Percentiles rank a stretch among this genome's conserved stretches.
phyloP scores from a whole-genome alignment of 2,888 invertebrate species.

The Heliothis peltigera region DNA sequence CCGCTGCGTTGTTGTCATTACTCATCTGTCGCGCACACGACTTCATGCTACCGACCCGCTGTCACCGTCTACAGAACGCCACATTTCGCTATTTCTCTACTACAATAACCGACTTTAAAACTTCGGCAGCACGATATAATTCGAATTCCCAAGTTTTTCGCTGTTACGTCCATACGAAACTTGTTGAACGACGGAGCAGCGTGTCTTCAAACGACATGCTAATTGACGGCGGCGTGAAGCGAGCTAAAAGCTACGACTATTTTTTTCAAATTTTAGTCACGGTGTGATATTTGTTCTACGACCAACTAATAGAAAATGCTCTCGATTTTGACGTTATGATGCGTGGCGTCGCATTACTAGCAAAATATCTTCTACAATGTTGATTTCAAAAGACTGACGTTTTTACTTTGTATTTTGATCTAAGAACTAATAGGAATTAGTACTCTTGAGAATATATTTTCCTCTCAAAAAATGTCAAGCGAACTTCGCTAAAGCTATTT shows the following conservation, averaged over 20 bases:
- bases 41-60: slow-evolving; percentile 78
- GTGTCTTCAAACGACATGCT: slow-evolving; percentile 88
- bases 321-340: slow-evolving; percentile 46
- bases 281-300: slow-evolving; percentile 61
- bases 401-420: slow-evolving; percentile 49
- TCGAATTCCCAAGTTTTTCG: slow-evolving; percentile 54
- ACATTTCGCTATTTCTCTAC: slow-evolving; percentile 68
- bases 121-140: slow-evolving; percentile 65
- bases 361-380: slow-evolving; percentile 28
- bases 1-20: slow-evolving; percentile 87
- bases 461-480: slow-evolving; percentile 8
- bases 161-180: slow-evolving; percentile 69
- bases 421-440: slow-evolving; percentile 30
- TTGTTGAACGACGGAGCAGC: slow-evolving; percentile 73
- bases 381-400: slow-evolving; percentile 35
- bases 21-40: slow-evolving; percentile 88
- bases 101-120: slow-evolving; percentile 76
- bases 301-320: slow-evolving; percentile 53
- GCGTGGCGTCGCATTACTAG: slow-evolving; percentile 50
- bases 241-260: slow-evolving; percentile 73
- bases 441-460: slow-evolving; percentile 11
- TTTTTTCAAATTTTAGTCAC: slow-evolving; percentile 72
- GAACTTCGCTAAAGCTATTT: slow-evolving; percentile 1
- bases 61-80: slow-evolving; percentile 75
- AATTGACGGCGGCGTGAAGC: slow-evolving; percentile 85